These are phyloP conservation scores for Paracanthobrama guichenoti DNA, from an alignment of 2,113 vertebrate species.

Conservation along the genomic window DNA sequence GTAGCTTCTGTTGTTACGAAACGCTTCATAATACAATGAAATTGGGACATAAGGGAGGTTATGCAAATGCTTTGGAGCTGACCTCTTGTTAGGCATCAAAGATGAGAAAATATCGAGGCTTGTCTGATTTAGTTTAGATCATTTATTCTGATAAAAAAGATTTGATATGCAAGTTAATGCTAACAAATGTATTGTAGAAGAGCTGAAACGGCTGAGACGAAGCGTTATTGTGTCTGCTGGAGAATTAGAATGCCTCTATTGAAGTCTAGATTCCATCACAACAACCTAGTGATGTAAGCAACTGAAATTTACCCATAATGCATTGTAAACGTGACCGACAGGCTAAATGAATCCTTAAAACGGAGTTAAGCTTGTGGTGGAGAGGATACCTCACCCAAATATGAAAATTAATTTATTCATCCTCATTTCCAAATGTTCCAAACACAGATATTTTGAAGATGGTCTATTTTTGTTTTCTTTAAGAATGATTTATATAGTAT, in stretches of 20 bases:
- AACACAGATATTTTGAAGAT: neutral
- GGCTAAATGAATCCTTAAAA: constrained; percentile 26
- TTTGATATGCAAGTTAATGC: neutral
- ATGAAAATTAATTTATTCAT: neutral
- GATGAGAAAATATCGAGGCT: constrained; percentile 38
- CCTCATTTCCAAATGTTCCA: neutral
- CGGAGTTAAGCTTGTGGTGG: neutral
- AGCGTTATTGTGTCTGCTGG: neutral
- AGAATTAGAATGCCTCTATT: neutral
- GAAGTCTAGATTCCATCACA: constrained; percentile 3
- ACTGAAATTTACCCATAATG: constrained; percentile 3
- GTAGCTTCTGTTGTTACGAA: neutral
- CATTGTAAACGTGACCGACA: neutral
- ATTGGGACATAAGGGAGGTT: constrained; percentile 5
- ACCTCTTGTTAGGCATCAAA: constrained; percentile 38
- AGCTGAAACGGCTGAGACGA: constrained; percentile 18
- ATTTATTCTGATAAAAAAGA: constrained; percentile 25
- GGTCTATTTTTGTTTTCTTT: neutral
- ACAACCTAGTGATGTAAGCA: neutral
- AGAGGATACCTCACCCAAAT: neutral
- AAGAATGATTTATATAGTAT: neutral
- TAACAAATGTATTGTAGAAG: constrained; percentile 17
- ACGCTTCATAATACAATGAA: constrained; percentile 22
- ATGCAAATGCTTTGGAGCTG: constrained; percentile 3
- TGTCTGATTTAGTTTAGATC: constrained; percentile 36